Percentiles rank a stretch among this genome's conserved stretches.
phyloP scores from a whole-genome alignment of 2,888 invertebrate genomes.

The Chouioia cunea region DNA sequence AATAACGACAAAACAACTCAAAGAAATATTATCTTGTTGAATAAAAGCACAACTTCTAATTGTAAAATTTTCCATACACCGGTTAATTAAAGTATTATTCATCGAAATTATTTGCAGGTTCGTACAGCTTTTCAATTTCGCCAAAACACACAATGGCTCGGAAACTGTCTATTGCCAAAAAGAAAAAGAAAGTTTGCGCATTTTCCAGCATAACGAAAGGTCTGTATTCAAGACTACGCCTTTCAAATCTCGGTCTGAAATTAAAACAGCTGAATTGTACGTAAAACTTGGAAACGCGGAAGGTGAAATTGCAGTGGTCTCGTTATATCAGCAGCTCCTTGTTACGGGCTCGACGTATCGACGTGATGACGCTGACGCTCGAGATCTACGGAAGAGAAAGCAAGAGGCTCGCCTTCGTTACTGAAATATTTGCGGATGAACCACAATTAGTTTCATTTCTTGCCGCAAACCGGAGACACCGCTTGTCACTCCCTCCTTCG shows the following conservation, averaged over 20 bases:
- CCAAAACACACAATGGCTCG: too few relatives aligned
- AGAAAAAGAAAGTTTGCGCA: too few relatives aligned
- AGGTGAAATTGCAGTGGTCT: conserved; percentile 47
- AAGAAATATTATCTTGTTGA: neutral
- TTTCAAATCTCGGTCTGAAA: neutral
- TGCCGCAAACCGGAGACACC: conserved; percentile 44
- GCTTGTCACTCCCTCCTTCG: conserved; percentile 46
- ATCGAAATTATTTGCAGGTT: neutral
- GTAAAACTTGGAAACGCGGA: neutral
- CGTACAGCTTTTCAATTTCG: too few relatives aligned
- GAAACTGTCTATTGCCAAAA: too few relatives aligned
- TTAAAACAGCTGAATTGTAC: conserved; percentile 18
- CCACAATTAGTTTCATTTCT: conserved; percentile 63
- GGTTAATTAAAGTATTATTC: conserved; percentile 1
- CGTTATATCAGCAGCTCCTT: conserved; percentile 51
- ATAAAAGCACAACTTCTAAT: neutral
- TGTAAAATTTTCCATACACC: too few relatives aligned
- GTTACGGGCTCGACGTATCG: conserved; percentile 46
- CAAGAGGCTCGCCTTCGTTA: conserved; percentile 53
- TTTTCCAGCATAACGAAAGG: too few relatives aligned
- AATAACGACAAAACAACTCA: too few relatives aligned
- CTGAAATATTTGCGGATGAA: conserved; percentile 51
- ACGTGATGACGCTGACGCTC: conserved; percentile 12
- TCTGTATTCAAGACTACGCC: too few relatives aligned
- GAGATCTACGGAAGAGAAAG: conserved; percentile 13